Conservation (phyloP, 2,797 vertebrate genomes). For the Leuciscus waleckii region DNA sequence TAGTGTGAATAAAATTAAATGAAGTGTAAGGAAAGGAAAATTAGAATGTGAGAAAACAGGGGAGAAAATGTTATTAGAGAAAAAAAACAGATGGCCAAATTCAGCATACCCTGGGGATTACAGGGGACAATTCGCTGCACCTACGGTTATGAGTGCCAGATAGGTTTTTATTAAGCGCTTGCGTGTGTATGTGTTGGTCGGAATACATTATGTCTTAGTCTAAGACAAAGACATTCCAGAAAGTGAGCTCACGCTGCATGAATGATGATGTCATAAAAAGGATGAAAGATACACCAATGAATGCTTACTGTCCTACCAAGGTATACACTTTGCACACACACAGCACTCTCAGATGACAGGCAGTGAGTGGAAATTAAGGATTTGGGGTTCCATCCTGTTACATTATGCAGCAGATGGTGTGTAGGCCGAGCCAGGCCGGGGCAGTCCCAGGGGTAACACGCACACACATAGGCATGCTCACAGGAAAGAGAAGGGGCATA, state of each 20-base stretch:
- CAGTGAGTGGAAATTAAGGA: constrained; percentile 85
- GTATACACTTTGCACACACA: constrained; percentile 54
- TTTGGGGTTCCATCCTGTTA: constrained; percentile 85
- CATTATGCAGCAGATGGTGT: constrained; percentile 87
- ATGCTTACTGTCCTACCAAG: constrained; percentile 55
- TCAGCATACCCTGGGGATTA: constrained; percentile 56
- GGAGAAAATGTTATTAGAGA: constrained; percentile 56
- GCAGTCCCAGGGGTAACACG: constrained; percentile 74
- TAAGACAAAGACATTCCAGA: constrained; percentile 24
- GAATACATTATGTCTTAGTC: background rate
- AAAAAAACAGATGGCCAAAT: constrained; percentile 60
- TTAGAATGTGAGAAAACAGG: constrained; percentile 50
- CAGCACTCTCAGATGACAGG: constrained; percentile 74
- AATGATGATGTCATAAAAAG: constrained; percentile 45
- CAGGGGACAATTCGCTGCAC: constrained; percentile 63
- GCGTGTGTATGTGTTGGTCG: background rate
- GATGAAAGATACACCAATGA: constrained; percentile 38
- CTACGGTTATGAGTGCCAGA: constrained; percentile 54
- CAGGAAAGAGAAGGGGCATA: constrained; percentile 53
- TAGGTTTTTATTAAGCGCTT: constrained; percentile 54
- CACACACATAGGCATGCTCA: constrained; percentile 24
- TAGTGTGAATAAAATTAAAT: constrained; percentile 59
- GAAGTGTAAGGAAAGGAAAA: constrained; percentile 51
- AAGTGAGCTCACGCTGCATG: constrained; percentile 45
- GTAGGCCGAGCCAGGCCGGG: constrained; percentile 81